A percentile compares a stretch with the other conserved stretches of the same genome.
These are phyloP conservation scores for Deroplatys truncata DNA, from an alignment of 2,888 invertebrate species.

Conservation along the genomic window DNA sequence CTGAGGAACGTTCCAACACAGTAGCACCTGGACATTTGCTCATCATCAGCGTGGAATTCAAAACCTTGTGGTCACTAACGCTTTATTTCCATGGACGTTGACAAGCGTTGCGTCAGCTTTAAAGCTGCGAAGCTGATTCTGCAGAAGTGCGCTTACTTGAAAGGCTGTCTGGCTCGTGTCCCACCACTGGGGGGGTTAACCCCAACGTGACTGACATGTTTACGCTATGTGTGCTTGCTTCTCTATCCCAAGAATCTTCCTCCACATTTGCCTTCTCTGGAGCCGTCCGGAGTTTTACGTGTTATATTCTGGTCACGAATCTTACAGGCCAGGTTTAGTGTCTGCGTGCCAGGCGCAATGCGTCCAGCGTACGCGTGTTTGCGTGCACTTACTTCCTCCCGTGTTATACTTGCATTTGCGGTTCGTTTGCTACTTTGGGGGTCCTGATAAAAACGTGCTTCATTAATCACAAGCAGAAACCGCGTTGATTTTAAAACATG, in stretches of 20 bases:
- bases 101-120: not conserved
- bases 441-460: not conserved
- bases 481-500: not conserved
- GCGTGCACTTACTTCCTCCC: not conserved
- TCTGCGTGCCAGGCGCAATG: not conserved
- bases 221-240: not conserved
- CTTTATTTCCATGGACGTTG: too few relatives aligned
- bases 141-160: too few relatives aligned
- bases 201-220: not conserved
- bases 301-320: not conserved
- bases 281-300: not conserved
- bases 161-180: too few relatives aligned
- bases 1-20: too few relatives aligned
- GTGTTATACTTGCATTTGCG: not conserved
- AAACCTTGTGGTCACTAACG: not conserved
- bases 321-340: not conserved
- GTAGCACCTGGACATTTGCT: not conserved
- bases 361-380: not conserved
- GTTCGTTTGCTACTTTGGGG: not conserved
- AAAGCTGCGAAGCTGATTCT: not conserved
- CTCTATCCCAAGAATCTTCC: not conserved
- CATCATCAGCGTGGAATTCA: not conserved
- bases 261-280: not conserved
- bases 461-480: not conserved
- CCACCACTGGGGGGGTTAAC: too few relatives aligned